Base-by-base conservation (phyloP, 2,888 invertebrate species). In the Cetonia aurata region DNA sequence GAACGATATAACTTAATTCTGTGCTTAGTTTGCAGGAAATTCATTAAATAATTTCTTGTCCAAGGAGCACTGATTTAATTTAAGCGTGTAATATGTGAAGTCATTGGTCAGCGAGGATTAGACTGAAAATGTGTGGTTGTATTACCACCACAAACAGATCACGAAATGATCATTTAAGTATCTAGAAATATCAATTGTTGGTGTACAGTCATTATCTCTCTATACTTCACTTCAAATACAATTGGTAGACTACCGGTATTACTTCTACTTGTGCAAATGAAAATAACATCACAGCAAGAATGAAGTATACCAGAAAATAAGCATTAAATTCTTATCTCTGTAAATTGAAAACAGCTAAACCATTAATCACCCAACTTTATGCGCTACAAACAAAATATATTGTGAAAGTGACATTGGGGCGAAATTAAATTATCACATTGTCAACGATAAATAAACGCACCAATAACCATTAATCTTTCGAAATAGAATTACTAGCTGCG, bases 401-500 rank as follows among this genome's bases (percentile, higher is more conserved):
- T 69, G 65, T 62, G 53, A 67, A 55, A 67, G 67, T 67, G 56
- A 56, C 65, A 48, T 57, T 52, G 44, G 48, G 52, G 56, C 62
- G 31, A 71, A 71, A 71, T 71, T 67, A 60, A 71, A 71, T 71
- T 71, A 71, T 71, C 71, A 68, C 71, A 19, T 67, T 60, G 71
- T 67, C 71, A 67, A 71, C 71, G 68, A 71, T 71, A 71, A 71
- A 71, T 62, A 71, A 71, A 55, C 17, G 62, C 62, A 17, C 68
- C 71, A 56, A 71, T 71, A 67, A 56, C 71, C 68, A 71, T 71
- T 71, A 71, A 71, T 71, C 71, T 60, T 33, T 62, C 60, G 55
- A 68, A 71, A 71, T 71, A 59, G 67, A 71, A 71, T 71, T 71
- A 68, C 59, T 71, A 68, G 71, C 67, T 71, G 67, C 71, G 71